Conservation (phyloP, 1,140 invertebrate genomes). For the Lethocerus indicus region DNA sequence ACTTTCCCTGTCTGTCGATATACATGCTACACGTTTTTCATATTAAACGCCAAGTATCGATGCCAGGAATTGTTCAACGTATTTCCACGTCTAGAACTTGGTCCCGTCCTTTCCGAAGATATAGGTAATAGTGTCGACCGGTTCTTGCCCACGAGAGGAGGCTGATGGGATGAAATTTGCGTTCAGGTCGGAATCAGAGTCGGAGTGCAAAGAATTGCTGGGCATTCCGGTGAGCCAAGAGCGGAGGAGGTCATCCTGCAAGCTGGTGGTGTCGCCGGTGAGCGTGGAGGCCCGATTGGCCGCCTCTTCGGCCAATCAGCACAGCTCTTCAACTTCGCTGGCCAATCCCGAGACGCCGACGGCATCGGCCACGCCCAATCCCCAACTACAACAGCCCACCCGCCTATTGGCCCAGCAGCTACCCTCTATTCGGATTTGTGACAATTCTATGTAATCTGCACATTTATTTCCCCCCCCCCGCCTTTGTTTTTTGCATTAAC, state of each 20-base stretch:
- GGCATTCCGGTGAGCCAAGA: conserved; percentile 5
- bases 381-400: too few relatives aligned
- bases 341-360: neutral
- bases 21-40: too few relatives aligned
- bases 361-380: neutral
- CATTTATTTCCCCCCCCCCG: too few relatives aligned
- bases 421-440: too few relatives aligned
- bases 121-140: neutral
- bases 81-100: neutral
- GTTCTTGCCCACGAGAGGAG: neutral
- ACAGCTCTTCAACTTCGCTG: conserved; percentile 2
- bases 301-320: conserved; percentile 8
- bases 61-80: neutral
- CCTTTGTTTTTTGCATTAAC: too few relatives aligned
- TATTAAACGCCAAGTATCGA: too few relatives aligned
- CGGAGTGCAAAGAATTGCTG: neutral
- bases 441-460: too few relatives aligned
- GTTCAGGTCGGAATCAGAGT: neutral
- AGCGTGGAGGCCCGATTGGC: conserved; percentile 16
- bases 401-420: too few relatives aligned
- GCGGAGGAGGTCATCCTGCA: conserved; percentile 15
- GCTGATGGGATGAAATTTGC: neutral
- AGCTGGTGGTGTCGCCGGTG: conserved; percentile 16
- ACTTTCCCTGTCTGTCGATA: too few relatives aligned
- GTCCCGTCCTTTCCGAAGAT: neutral